These are phyloP conservation scores for Microhierax caerulescens DNA, from an alignment of 2,797 vertebrate species.

Conservation along the genomic window DNA sequence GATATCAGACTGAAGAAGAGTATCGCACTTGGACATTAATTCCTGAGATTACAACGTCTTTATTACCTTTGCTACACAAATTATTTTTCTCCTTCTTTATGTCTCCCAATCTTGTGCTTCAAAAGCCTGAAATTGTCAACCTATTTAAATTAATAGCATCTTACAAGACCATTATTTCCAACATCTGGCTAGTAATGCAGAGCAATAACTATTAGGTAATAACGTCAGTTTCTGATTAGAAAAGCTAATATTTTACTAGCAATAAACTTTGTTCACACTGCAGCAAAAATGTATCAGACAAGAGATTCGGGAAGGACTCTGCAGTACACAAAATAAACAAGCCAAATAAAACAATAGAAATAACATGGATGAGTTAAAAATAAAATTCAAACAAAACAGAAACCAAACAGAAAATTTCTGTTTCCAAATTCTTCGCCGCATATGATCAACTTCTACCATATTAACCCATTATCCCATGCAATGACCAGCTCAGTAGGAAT, in stretches of 20 bases:
- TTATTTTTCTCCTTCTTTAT: slow-evolving; percentile 57
- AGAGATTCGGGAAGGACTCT: neutral
- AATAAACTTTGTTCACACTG: slow-evolving; percentile 40
- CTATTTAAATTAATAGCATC: slow-evolving; percentile 63
- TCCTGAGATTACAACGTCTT: neutral
- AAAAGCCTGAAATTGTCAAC: slow-evolving; percentile 56
- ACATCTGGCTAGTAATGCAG: slow-evolving; percentile 62
- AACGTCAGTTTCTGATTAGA: slow-evolving; percentile 64
- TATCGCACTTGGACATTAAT: neutral
- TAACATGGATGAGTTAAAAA: neutral
- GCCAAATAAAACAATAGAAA: neutral
- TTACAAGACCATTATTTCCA: slow-evolving; percentile 69
- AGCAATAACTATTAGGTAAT: slow-evolving; percentile 66
- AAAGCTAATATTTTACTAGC: slow-evolving; percentile 55
- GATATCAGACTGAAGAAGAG: neutral
- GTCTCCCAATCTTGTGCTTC: slow-evolving; percentile 15
- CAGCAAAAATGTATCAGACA: neutral
- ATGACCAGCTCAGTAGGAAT: neutral
- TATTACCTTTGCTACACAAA: slow-evolving; percentile 2
- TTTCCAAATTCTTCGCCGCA: neutral
- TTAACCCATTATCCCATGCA: neutral
- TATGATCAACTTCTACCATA: neutral
- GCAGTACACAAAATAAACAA: neutral
- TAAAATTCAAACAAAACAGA: neutral
- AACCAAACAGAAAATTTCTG: neutral